These are phyloP conservation scores for Pseudorectes ferrugineus DNA, from an alignment of 2,113 vertebrate genomes.

Conservation along the genomic window DNA sequence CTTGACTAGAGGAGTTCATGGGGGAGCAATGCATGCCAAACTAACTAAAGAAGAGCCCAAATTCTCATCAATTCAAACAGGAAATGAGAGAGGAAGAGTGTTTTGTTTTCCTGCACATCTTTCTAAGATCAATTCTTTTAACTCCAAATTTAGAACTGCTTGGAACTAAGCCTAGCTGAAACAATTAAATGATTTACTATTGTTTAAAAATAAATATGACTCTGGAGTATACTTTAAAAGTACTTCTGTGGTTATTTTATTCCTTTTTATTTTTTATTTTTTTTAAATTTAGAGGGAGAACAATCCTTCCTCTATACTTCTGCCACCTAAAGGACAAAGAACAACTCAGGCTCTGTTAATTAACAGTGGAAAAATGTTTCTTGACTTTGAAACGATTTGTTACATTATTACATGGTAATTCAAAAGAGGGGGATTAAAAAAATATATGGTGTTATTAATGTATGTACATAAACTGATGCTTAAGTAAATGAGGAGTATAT, in stretches of 20 bases:
- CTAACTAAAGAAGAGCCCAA: neutral
- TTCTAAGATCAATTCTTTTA: neutral
- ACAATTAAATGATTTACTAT: conserved; percentile 24
- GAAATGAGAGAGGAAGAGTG: neutral
- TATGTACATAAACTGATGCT: neutral
- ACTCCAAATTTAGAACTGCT: neutral
- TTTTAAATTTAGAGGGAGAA: neutral
- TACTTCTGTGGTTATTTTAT: neutral
- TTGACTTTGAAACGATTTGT: neutral
- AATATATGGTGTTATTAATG: neutral
- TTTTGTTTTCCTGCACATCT: neutral
- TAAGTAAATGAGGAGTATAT: neutral
- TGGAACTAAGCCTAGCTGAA: conserved; percentile 20
- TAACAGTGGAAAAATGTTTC: neutral
- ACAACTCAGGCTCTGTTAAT: neutral
- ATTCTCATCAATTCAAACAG: neutral
- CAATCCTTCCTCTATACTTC: neutral
- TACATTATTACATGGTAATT: neutral
- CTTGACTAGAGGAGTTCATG: neutral
- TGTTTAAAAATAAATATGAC: conserved; percentile 37
- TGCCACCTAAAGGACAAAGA: neutral
- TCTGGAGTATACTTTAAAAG: neutral
- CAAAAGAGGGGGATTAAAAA: neutral
- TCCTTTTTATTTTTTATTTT: neutral
- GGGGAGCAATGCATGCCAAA: neutral